Conservation (phyloP, 2,797 vertebrate genomes). For the Acipenser transmontanus region DNA sequence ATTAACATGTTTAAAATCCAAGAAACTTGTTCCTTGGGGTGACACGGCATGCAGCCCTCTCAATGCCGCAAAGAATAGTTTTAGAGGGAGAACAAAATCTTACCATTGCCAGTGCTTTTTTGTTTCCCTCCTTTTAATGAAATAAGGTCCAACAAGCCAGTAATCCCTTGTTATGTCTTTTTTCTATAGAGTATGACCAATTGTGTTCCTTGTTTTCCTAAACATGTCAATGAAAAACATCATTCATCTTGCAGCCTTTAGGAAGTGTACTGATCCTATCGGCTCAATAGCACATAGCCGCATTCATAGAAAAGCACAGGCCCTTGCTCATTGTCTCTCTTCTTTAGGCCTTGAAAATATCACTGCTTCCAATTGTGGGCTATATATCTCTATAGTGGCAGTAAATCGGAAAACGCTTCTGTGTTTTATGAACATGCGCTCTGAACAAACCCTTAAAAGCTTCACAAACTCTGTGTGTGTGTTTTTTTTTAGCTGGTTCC, state of each 20-base stretch:
- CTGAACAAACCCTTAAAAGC: conserved; percentile 4
- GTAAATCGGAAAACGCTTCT: conserved; percentile 9
- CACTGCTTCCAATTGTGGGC: conserved; percentile 29
- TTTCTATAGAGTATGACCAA: conserved; percentile 46
- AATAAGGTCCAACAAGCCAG: conserved; percentile 31
- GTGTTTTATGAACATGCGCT: not conserved
- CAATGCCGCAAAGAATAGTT: too few species aligned
- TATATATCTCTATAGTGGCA: conserved; percentile 12
- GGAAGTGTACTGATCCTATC: conserved; percentile 73
- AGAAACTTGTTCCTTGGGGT: too few species aligned
- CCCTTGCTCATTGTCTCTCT: conserved; percentile 42
- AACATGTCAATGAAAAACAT: conserved; percentile 58
- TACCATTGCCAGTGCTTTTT: conserved; percentile 1
- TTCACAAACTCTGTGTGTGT: too few species aligned
- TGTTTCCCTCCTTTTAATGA: conserved; percentile 1
- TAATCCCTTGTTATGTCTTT: conserved; percentile 48
- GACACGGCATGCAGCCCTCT: too few species aligned
- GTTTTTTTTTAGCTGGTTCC: too few species aligned
- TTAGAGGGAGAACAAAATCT: too few species aligned
- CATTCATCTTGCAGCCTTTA: conserved; percentile 47
- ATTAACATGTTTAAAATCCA: too few species aligned
- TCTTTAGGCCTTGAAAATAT: conserved; percentile 42
- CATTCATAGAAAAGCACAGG: conserved; percentile 43
- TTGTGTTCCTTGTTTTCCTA: conserved; percentile 57
- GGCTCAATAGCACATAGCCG: conserved; percentile 46